Evolutionary conservation across 2,113 vertebrate species (phyloP).

Genomic region (Actenoides lindsayi): DNA sequence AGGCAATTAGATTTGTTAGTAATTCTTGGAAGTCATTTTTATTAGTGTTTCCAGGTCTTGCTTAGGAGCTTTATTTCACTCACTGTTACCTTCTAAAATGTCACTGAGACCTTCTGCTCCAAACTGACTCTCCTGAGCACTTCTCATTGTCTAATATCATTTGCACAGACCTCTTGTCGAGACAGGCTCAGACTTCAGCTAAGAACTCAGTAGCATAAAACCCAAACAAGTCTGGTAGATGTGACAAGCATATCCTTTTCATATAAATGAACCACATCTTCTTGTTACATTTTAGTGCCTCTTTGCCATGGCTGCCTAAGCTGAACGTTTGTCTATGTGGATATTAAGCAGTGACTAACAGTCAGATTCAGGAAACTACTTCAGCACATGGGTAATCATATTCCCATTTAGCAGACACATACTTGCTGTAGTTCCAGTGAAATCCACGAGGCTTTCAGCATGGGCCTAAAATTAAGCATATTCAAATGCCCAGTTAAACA

Average conservation of each 20-base stretch:
- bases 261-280: background rate
- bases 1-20: background rate
- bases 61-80: background rate
- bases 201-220: background rate
- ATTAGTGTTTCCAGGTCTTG: background rate
- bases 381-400: background rate
- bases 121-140: background rate
- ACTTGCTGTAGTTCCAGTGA: background rate
- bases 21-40: background rate
- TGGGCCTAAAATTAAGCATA: background rate
- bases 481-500: background rate
- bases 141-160: background rate
- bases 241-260: background rate
- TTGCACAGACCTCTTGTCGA: background rate
- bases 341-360: background rate
- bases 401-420: background rate
- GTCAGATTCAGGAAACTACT: background rate
- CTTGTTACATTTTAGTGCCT: constrained; percentile 8
- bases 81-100: background rate
- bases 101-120: background rate
- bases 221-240: background rate
- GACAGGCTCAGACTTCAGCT: background rate
- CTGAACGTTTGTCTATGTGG: background rate
- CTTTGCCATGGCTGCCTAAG: background rate
- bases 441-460: background rate